These are phyloP conservation scores for Sebastes reedi DNA, from an alignment of 2,797 vertebrate genomes.

Conservation along the genomic window DNA sequence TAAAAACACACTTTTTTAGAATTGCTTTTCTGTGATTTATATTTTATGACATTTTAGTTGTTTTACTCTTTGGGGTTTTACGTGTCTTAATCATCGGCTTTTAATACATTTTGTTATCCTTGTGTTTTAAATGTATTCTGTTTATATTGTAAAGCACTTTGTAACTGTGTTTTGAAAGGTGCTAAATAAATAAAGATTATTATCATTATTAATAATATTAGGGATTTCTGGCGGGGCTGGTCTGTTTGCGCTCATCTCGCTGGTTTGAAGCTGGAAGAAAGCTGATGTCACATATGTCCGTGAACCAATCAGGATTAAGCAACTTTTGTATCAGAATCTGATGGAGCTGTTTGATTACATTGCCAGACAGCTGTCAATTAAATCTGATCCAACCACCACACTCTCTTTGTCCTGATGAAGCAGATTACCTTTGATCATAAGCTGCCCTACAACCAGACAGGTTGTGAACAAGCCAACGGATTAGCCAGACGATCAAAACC, in stretches of 20 bases:
- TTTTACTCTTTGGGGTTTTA: too few relatives aligned
- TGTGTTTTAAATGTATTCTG: too few relatives aligned
- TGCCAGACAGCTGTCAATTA: neutral
- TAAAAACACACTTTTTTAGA: too few relatives aligned
- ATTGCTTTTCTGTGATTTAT: too few relatives aligned
- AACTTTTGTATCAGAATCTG: neutral
- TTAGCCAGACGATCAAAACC: neutral
- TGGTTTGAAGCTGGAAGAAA: neutral
- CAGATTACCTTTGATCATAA: neutral
- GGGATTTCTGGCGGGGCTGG: neutral
- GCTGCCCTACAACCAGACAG: neutral
- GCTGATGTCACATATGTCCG: neutral
- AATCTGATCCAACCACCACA: neutral
- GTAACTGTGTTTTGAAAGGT: too few relatives aligned
- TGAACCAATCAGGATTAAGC: neutral
- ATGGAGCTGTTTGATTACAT: neutral
- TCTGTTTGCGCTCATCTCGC: fast-evolving
- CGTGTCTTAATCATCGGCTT: too few relatives aligned
- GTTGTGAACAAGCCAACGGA: neutral
- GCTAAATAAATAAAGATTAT: too few relatives aligned
- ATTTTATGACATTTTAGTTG: too few relatives aligned
- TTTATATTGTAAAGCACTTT: too few relatives aligned
- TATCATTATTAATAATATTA: too few relatives aligned
- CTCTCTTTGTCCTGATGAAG: neutral
- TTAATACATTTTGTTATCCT: too few relatives aligned